Evolutionary conservation across 2,113 vertebrate genomes (phyloP).

Genomic region (Daphoenositta chrysoptera): DNA sequence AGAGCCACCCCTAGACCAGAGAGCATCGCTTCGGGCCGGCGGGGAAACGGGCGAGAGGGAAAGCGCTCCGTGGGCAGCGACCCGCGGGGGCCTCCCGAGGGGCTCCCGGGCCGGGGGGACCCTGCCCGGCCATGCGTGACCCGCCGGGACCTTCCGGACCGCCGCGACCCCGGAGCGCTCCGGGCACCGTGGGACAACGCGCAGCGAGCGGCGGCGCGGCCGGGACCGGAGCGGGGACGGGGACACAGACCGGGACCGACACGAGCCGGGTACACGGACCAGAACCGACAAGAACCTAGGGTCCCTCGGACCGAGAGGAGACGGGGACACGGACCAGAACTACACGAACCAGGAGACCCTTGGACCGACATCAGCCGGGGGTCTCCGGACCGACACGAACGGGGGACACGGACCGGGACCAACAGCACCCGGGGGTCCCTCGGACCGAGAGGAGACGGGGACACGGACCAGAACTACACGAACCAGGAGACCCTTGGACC

Average conservation of each 20-base stretch:
- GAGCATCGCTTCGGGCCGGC: not conserved
- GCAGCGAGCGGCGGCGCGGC: not conserved
- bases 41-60: accelerated
- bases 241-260: not conserved
- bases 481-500: too few relatives aligned
- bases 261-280: not conserved
- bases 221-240: not conserved
- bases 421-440: not conserved
- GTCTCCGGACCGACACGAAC: not conserved
- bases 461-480: not conserved
- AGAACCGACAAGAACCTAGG: not conserved
- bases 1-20: accelerated
- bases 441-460: not conserved
- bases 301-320: not conserved
- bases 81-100: not conserved
- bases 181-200: not conserved
- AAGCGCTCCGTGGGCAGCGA: not conserved
- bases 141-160: not conserved
- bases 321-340: not conserved
- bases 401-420: not conserved
- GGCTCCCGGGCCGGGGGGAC: too few relatives aligned
- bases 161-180: not conserved
- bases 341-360: not conserved
- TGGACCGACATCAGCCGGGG: not conserved
- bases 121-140: not conserved